phyloP scores from a whole-genome alignment of 2,888 invertebrate species.

The Perdita meconis region DNA sequence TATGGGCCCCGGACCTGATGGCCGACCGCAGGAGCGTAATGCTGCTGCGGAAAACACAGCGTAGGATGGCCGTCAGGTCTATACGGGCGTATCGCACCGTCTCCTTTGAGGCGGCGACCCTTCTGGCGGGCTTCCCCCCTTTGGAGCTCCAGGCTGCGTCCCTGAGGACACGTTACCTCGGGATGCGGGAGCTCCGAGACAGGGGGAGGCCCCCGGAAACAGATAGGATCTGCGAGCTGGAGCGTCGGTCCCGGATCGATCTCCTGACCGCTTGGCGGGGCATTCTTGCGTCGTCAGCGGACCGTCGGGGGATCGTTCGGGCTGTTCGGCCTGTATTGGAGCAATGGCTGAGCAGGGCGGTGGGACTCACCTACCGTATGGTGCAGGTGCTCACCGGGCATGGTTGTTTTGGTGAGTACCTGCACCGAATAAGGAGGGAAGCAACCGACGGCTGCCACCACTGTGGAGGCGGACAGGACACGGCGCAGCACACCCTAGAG shows the following conservation, averaged over 20 bases:
- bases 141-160: neutral
- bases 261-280: no score
- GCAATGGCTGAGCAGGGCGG: neutral
- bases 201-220: no score
- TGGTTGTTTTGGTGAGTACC: conserved; percentile 3
- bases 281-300: no score
- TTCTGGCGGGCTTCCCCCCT: neutral
- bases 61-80: neutral
- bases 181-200: no score
- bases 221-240: no score
- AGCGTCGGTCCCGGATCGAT: no score
- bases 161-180: no score
- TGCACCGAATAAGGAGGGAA: neutral
- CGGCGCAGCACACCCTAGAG: neutral
- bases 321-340: neutral
- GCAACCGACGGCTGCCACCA: neutral
- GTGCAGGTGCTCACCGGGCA: conserved; percentile 8
- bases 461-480: neutral
- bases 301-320: neutral
- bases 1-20: neutral
- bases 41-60: neutral
- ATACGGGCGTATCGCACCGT: neutral
- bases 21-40: neutral
- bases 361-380: no score
- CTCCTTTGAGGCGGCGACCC: neutral